phyloP scores from a whole-genome alignment of 2,888 invertebrate genomes.

The Dyspetes luteomarginatus region DNA sequence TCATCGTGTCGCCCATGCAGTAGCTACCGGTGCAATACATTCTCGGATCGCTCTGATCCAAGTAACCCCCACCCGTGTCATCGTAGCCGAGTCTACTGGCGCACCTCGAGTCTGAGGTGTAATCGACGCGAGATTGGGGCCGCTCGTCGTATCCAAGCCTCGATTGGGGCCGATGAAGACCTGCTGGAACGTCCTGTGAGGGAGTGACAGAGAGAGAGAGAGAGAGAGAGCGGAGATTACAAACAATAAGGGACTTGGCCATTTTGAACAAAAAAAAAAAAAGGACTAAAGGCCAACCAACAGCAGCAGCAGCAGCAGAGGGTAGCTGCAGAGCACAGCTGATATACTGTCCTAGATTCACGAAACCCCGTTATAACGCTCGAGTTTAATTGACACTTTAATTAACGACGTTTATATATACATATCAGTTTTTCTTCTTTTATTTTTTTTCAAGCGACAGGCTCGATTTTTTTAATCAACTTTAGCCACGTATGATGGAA shows the following conservation, averaged over 20 bases:
- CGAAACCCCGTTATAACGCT: slow-evolving; percentile 57
- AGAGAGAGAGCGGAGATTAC: no score
- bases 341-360: slow-evolving; percentile 58
- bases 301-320: slow-evolving; percentile 30
- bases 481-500: neutral
- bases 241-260: slow-evolving; percentile 59
- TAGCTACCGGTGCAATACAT: slow-evolving; percentile 83
- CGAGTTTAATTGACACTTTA: slow-evolving; percentile 59
- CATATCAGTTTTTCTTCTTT: neutral
- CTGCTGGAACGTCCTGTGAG: slow-evolving; percentile 70
- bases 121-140: slow-evolving; percentile 81
- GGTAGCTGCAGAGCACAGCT: slow-evolving; percentile 10
- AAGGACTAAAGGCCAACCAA: slow-evolving; percentile 16
- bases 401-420: slow-evolving; percentile 49
- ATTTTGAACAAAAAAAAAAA: slow-evolving; percentile 30
- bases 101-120: slow-evolving; percentile 81
- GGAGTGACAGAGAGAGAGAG: slow-evolving; percentile 28
- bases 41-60: slow-evolving; percentile 81
- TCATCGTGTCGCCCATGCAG: slow-evolving; percentile 83
- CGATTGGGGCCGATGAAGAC: slow-evolving; percentile 80
- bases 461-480: neutral
- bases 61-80: slow-evolving; percentile 80
- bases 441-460: neutral
- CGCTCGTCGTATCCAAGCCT: slow-evolving; percentile 81
- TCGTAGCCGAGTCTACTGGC: slow-evolving; percentile 81